These are phyloP conservation scores for Jordanella pulchra DNA, from an alignment of 2,797 vertebrate genomes.

Conservation along the genomic window DNA sequence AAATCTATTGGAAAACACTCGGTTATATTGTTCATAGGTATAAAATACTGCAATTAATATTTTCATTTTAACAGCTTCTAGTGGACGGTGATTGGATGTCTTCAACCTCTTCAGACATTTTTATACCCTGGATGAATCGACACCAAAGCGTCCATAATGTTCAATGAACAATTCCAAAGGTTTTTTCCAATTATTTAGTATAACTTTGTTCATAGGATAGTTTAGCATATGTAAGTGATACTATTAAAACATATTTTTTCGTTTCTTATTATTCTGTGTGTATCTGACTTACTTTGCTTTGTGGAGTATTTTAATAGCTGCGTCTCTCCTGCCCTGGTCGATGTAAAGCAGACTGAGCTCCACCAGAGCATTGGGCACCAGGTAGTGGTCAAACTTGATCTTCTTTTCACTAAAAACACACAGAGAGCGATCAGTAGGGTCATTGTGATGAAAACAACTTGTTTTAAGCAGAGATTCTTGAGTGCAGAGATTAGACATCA, in stretches of 20 bases:
- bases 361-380: slow-evolving; percentile 84
- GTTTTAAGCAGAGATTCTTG: neutral
- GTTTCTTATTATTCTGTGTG: neutral
- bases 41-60: too few relatives aligned
- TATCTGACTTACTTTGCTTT: slow-evolving; percentile 83
- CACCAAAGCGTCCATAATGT: too few relatives aligned
- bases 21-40: too few relatives aligned
- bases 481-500: neutral
- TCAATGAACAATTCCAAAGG: too few relatives aligned
- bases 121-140: too few relatives aligned
- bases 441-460: neutral
- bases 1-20: too few relatives aligned
- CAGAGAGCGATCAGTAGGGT: neutral
- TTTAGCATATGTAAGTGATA: neutral
- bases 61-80: too few relatives aligned
- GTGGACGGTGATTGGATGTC: too few relatives aligned
- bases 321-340: slow-evolving; percentile 77
- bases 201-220: too few relatives aligned
- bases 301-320: slow-evolving; percentile 81
- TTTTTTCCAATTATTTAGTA: too few relatives aligned
- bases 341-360: slow-evolving; percentile 82
- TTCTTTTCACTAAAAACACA: slow-evolving; percentile 81
- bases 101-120: too few relatives aligned
- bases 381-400: slow-evolving; percentile 84
- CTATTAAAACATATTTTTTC: neutral